phyloP scores from a whole-genome alignment of 2,113 vertebrate genomes.

The Beaufortia kweichowensis region DNA sequence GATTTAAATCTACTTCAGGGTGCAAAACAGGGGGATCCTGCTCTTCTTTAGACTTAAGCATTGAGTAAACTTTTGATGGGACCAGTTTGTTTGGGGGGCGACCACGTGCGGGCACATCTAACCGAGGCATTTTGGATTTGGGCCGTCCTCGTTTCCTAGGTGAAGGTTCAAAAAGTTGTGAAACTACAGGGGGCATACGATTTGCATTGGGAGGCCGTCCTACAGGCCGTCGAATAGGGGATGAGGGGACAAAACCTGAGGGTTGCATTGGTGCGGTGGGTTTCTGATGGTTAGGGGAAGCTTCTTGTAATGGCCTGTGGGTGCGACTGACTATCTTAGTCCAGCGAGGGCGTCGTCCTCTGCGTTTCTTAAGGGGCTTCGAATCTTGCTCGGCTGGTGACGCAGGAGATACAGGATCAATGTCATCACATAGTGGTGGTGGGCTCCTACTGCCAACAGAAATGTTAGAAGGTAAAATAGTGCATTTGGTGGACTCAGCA shows the following conservation, averaged over 20 bases:
- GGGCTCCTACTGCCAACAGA: conserved; percentile 59
- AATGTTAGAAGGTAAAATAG: conserved; percentile 62
- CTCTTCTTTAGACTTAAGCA: conserved; percentile 90
- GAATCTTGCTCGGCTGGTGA: conserved; percentile 79
- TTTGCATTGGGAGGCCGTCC: conserved; percentile 76
- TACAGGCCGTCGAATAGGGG: conserved; percentile 71
- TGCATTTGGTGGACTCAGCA: conserved; percentile 63
- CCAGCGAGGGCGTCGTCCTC: conserved; percentile 90
- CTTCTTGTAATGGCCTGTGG: conserved; percentile 60
- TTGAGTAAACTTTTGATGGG: conserved; percentile 88
- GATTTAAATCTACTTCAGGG: conserved; percentile 91
- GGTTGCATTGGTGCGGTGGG: conserved; percentile 62
- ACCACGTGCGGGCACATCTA: conserved; percentile 83
- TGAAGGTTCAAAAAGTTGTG: conserved; percentile 66
- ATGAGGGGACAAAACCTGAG: conserved; percentile 58
- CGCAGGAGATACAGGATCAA: conserved; percentile 68
- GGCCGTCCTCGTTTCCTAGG: conserved; percentile 86
- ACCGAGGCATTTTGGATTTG: conserved; percentile 91
- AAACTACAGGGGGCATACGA: conserved; percentile 59
- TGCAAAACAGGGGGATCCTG: conserved; percentile 95
- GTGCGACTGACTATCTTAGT: conserved; percentile 79
- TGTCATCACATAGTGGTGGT: conserved; percentile 69
- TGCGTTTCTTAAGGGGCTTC: conserved; percentile 90
- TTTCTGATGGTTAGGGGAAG: conserved; percentile 64
- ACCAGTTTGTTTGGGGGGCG: conserved; percentile 82